phyloP scores from a whole-genome alignment of 1,140 invertebrate species.

The Stegodyphus mimosarum region DNA sequence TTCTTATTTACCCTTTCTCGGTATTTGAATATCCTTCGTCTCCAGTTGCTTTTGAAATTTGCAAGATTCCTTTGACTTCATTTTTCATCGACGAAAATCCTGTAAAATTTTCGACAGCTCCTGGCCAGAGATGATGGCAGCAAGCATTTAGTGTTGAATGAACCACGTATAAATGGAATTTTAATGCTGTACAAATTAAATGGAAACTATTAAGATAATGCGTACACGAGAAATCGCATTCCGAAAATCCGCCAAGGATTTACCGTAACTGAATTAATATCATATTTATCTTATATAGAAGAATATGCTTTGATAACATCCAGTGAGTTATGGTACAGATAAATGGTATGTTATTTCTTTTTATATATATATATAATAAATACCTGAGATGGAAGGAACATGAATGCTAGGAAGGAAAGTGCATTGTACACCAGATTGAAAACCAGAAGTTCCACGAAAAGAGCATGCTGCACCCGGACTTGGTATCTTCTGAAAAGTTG shows the following conservation, averaged over 20 bases:
- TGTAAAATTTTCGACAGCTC: too few relatives aligned
- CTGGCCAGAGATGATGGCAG: neutral
- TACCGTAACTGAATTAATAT: neutral
- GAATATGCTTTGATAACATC: neutral
- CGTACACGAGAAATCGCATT: too few relatives aligned
- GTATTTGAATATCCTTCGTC: too few relatives aligned
- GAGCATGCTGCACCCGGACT: conserved; percentile 79
- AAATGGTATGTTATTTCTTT: neutral
- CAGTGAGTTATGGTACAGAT: neutral
- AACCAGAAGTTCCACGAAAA: conserved; percentile 80
- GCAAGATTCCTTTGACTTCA: too few relatives aligned
- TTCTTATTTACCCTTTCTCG: too few relatives aligned
- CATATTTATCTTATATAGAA: neutral
- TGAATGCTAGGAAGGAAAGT: conserved; percentile 70
- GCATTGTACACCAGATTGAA: conserved; percentile 76
- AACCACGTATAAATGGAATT: too few relatives aligned
- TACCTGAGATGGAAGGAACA: conserved; percentile 24
- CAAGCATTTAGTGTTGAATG: neutral
- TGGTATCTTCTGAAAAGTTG: conserved; percentile 79
- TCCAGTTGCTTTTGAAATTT: too few relatives aligned
- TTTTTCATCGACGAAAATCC: too few relatives aligned
- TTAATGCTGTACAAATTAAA: too few relatives aligned
- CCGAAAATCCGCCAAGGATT: neutral
- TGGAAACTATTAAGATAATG: too few relatives aligned
- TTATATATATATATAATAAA: neutral